These are phyloP conservation scores for Aspiorhynchus laticeps DNA, from an alignment of 2,113 vertebrate genomes.

Conservation along the genomic window DNA sequence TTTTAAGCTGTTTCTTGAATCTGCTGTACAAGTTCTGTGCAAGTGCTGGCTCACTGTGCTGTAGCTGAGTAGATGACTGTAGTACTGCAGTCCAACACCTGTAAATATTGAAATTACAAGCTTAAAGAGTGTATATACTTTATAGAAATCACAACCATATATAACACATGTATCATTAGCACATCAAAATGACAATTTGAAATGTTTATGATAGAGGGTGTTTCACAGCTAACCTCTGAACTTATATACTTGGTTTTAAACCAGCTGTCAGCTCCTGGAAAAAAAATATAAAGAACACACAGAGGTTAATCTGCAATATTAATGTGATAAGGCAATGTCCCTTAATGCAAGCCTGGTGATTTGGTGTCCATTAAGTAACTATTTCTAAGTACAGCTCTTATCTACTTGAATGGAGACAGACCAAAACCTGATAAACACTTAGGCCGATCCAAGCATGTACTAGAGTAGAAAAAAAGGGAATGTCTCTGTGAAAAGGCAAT, in stretches of 20 bases:
- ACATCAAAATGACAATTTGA: neutral
- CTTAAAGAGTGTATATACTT: neutral
- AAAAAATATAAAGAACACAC: neutral
- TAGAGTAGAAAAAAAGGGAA: neutral
- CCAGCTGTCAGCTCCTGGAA: neutral
- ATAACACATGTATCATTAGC: neutral
- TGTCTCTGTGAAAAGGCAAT: neutral
- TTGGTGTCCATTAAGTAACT: neutral
- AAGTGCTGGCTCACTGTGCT: neutral
- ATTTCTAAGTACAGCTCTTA: neutral
- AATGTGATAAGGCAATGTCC: neutral
- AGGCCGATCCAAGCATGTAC: neutral
- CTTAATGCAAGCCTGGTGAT: neutral
- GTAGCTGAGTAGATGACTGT: constrained; percentile 2
- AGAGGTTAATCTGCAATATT: neutral
- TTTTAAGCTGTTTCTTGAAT: no score
- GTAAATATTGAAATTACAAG: neutral
- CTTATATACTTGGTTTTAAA: neutral
- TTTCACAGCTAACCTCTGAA: constrained; percentile 21
- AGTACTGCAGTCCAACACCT: constrained; percentile 20
- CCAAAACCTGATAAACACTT: neutral
- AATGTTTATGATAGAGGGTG: neutral
- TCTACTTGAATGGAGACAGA: neutral
- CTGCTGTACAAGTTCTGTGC: no score
- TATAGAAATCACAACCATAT: neutral